Evolutionary conservation across 2,888 invertebrate species (phyloP), one percentile per base, ranked within the genome.

Genomic region (Folsomia manolachei): DNA sequence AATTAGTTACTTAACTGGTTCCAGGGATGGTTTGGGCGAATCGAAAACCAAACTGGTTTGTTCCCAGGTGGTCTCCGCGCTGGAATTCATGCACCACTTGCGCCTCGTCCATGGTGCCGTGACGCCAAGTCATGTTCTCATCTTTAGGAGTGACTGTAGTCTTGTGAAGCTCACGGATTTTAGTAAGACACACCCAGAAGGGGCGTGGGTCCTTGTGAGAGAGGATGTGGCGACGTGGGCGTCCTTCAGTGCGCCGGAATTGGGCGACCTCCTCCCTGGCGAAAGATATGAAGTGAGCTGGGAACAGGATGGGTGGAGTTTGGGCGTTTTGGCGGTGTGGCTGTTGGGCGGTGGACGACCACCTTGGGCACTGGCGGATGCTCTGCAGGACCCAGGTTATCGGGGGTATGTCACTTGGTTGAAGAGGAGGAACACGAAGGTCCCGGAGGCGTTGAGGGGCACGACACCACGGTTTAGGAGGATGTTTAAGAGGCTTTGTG

Each of bases 11-110:
- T n/a, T n/a, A n/a, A n/a, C 89, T 89, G 0, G 82, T 90, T 1
- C 86, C 87, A 87, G 87, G 19, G 89, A 90, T 65, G 89, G 89
- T 0, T 82, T 90, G 1, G 86, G 87, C 67, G 88, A 93, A 84
- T 87, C 91, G 52, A 92, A 93, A 82, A 91, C 94, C 70, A 97
- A 97, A 86, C 87, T 91, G 80, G 93, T 97, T 63, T 92, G 95
- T 18, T 91, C 91, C 82, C 97, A 91, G 81, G 82, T 92, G 26
- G 86, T 89, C 51, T 90, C 90, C 0, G 92, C 92, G 0, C 83
- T 93, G 70, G 91, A 91, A 67, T 92, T 92, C 82, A 88, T 93
- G 86, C 92, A 93, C 85, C 88, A 89, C 75, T 90, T 91, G 82
- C 87, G 88, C 79, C 83, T 92, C 52, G 90, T 91, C 0, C 92